Percentiles rank a stretch among this genome's conserved stretches.
These are phyloP conservation scores for Progne subis DNA, from an alignment of 2,113 vertebrate species.

Conservation along the genomic window DNA sequence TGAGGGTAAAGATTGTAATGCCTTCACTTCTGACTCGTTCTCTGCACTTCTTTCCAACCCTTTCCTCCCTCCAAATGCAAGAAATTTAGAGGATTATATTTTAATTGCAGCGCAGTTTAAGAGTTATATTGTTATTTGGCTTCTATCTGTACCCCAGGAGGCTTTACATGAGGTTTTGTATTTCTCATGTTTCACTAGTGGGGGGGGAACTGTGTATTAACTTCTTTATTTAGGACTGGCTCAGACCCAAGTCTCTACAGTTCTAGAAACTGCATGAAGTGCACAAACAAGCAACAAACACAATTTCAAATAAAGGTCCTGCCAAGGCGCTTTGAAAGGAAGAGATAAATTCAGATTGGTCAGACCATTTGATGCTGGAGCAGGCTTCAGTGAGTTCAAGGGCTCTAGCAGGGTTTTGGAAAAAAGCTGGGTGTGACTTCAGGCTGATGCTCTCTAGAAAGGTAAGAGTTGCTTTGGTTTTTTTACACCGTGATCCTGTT, in stretches of 20 bases:
- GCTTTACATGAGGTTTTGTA: neutral
- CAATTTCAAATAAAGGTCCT: neutral
- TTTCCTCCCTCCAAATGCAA: neutral
- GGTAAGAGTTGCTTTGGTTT: neutral
- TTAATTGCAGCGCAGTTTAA: neutral
- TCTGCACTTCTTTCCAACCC: neutral
- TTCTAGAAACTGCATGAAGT: neutral
- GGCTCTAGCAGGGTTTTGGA: neutral
- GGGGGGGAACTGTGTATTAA: neutral
- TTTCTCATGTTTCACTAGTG: neutral
- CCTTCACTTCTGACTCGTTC: neutral
- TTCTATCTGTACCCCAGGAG: neutral
- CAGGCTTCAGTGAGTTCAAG: neutral
- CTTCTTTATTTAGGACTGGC: neutral
- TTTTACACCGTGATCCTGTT: neutral
- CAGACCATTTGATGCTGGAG: neutral
- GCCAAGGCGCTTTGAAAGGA: neutral
- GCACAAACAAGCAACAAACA: neutral
- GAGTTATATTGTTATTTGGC: neutral
- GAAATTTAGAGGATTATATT: neutral
- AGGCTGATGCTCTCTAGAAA: neutral
- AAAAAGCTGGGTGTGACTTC: neutral
- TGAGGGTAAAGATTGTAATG: slow-evolving; percentile 21
- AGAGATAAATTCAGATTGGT: neutral
- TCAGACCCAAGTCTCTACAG: neutral